Percentiles rank a stretch among this genome's conserved stretches.
Evolutionary conservation across 2,113 vertebrate genomes (phyloP).

Genomic region (Clupea harengus): DNA sequence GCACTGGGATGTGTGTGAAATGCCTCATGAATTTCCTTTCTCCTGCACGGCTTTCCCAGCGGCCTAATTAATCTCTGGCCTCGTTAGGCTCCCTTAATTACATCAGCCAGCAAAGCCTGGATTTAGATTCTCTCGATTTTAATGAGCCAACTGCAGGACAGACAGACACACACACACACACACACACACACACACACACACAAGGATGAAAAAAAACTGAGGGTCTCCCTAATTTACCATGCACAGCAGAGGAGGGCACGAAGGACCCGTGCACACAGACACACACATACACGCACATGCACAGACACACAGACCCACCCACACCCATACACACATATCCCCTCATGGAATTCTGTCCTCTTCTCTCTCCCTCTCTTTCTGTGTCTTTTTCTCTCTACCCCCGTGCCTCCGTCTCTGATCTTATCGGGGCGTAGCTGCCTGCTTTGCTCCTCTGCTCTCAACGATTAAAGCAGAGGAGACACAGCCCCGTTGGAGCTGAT

Average conservation of each 20-base stretch:
- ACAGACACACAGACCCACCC: not conserved
- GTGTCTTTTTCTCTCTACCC: too few species aligned
- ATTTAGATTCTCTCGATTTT: slow-evolving; percentile 50
- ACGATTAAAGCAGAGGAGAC: too few species aligned
- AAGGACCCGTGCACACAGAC: not conserved
- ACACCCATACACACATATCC: not conserved
- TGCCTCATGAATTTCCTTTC: slow-evolving; percentile 30
- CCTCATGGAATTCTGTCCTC: too few species aligned
- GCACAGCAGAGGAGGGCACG: not conserved
- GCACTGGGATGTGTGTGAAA: slow-evolving; percentile 36
- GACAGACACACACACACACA: slow-evolving; percentile 27
- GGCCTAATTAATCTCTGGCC: slow-evolving; percentile 70
- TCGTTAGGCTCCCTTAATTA: slow-evolving; percentile 66
- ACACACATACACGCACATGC: not conserved
- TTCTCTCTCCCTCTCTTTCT: too few species aligned
- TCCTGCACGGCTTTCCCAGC: slow-evolving; percentile 48
- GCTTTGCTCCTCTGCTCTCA: too few species aligned
- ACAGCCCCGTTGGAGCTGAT: too few species aligned
- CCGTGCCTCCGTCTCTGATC: too few species aligned
- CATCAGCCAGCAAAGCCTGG: slow-evolving; percentile 62
- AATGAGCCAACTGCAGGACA: slow-evolving; percentile 51
- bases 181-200: not conserved
- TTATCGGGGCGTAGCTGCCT: too few species aligned
- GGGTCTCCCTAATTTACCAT: too few species aligned
- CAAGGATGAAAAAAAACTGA: not conserved